Base-by-base conservation (phyloP, 1,140 invertebrate species). In the Agrypnia vestita region DNA sequence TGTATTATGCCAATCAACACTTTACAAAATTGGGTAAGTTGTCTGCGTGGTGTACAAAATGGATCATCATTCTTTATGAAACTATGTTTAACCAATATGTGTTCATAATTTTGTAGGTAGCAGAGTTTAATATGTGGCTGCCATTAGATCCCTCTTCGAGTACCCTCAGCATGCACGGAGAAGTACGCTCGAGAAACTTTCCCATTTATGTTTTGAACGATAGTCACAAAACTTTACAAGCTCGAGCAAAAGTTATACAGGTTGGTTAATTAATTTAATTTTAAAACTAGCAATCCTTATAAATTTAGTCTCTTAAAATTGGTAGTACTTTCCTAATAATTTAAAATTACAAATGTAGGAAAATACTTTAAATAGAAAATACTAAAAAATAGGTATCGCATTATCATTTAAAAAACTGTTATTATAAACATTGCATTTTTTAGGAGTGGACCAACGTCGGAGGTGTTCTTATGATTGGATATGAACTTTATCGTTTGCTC, bases 1-100 rank as follows among this genome's bases (percentile, higher is more conserved):
- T 97, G 97, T 85, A 99, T 99, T 82, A 98, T 99, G 91, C 98
- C 98, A 0, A 99, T 99, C 74, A 99, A 99, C 89, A 99, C 98
- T 1, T 90, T 99, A 72, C 98, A 99, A 89, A 99, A 99, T 90
- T 99, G 98, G 98, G 88, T 89, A 85, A 83, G 87, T 84, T 25
- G 19, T 6, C 1, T 35, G 25, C 25, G 6, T 35, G 6, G 1
- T 35, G 6, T 35, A 35, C 25, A 35, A 35, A 35, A 1, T 35
- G 25, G 1, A 3, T 35, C 25, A 35, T 35, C 8, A n/a, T n/a
- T n/a, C n/a, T n/a, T 3, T 51, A 13, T 51, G 8, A 51, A 51
- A 51, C 11, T 51, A 15, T 51, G n/a, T 51, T 51, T 51, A 13
- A 8, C 11, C 6, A 6, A 35, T 6, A 35, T 35, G 1, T 35